Evolutionary conservation across 2,113 vertebrate genomes (phyloP), one percentile per base, ranked within the genome.

Genomic region (Speoplatyrhinus poulsoni): DNA sequence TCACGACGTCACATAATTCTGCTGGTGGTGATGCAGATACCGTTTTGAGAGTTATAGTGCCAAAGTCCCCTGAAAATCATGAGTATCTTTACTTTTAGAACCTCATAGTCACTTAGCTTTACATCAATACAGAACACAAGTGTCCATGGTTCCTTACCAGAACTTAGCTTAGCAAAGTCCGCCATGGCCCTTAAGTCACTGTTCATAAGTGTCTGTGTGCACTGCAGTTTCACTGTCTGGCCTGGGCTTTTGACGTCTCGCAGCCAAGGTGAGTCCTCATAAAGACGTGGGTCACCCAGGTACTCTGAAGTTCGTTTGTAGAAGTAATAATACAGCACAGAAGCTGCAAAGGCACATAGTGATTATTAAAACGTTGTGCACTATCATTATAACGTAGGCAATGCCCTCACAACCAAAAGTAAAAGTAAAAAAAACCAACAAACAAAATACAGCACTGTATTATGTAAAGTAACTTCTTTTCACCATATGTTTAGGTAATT

Each of bases 321-420:
- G 87, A 95, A 94, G 88, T 98, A 98, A 66, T 91, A 98, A 81
- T 98, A 98, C 16, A 98, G 79, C 68, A 98, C 94, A 0, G 95
- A 95, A 1, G 77, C 96, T 98, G 91, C 49, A 15, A 15, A 52
- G 49, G 36, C 4, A 41, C 36, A 41, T 6, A 7, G 36, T 41
- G 36, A 41, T 41, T 6, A 41, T 41, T 41, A 41, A 41, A 41
- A 5, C 4, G 36, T 7, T 41, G 36, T 41, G 36, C 5, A 6
- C 5, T 41, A 6, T 5, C 4, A 41, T 41, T 41, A 41, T 8
- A 41, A 41, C 4, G 0, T 8, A 41, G 36, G 36, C 7, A 41
- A 4, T 32, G 62, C 56, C 50, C 17, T 52, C 2, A 3, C 15
- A 46, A 58, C 54, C 9, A 52, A 47, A 16, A 36, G 41, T 10